Percentiles rank a stretch among this genome's conserved stretches.
Conservation (phyloP, 2,113 vertebrate genomes). For the Nothoprocta perdicaria region DNA sequence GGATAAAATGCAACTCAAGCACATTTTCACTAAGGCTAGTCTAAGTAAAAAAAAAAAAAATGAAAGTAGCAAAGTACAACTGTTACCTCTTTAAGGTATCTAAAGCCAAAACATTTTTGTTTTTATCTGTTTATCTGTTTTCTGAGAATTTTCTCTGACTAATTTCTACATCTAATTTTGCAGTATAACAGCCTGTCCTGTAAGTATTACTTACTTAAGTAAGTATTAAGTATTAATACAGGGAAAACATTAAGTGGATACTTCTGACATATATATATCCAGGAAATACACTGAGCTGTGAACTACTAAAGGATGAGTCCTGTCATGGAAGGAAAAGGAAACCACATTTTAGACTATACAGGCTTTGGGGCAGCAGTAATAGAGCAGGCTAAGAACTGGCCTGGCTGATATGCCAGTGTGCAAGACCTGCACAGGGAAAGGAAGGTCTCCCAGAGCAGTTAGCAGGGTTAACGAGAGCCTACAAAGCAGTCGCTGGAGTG, state of each 20-base stretch:
- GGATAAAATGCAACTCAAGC: neutral
- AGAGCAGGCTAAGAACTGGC: neutral
- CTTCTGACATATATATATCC: neutral
- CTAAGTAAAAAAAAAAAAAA: neutral
- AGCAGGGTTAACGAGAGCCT: neutral
- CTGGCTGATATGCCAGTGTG: neutral
- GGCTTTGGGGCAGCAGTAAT: neutral
- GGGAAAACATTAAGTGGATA: neutral
- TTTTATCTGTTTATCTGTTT: neutral
- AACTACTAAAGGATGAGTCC: neutral
- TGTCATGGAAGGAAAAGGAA: neutral
- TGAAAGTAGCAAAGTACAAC: neutral
- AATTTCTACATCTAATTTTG: neutral
- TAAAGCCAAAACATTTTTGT: neutral
- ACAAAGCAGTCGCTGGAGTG: neutral
- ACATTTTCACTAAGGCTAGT: neutral
- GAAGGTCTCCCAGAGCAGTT: neutral
- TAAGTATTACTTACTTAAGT: too few relatives aligned
- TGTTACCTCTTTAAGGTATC: neutral
- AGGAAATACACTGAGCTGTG: too few relatives aligned
- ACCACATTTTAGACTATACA: neutral
- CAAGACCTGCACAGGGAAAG: neutral
- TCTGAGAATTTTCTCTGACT: neutral
- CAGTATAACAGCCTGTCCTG: neutral
- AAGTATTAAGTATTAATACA: neutral